Evolutionary conservation across 2,797 vertebrate genomes (phyloP), one percentile per base, ranked within the genome.

Genomic region (Melanotaenia nigrans): DNA sequence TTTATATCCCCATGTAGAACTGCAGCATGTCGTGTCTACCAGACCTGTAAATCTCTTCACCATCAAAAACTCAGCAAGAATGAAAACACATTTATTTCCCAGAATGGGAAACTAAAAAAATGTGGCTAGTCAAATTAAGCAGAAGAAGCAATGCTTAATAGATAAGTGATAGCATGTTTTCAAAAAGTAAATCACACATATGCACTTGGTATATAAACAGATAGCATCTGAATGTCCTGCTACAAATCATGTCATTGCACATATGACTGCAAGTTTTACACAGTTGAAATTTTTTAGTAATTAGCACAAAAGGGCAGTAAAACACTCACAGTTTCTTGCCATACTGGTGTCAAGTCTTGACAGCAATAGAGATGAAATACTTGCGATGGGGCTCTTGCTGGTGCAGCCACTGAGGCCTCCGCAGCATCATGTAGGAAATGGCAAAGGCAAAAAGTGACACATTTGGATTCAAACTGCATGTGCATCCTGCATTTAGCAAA

Each of bases 61-160:
- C 22, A 56, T 30, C 54, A 47, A 55, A 60, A 14, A 59, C 22
- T 22, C 13, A 1, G 24, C 59, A 74, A 66, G 36, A 68, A 66
- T 16, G 12, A 24, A 55, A 51, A 57, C 28, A 40, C 25, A 32
- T 33, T 11, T 11, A 22, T 64, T 33, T 75, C n/a, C 65, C 0
- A 30, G 28, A 32, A 32, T 32, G 28, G 28, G 28, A 1, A 32
- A 20, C 28, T 18, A 2, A 56, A 56, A 56, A 56, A 54, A 30
- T 4, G 28, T 30, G 54, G 28, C 28, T 18, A 18, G 28, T 56
- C 22, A 32, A 20, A 30, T 14, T 18, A 56, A 56, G 28, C 54
- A 49, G 20, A 22, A n/a, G 8, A 47, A 49, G n/a, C 47, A 10
- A 22, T 49, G 47, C 47, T 49, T 22, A 11, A 49, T 42, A 6